phyloP scores from a whole-genome alignment of 23 tunicate species.

The Diplosoma virens region DNA sequence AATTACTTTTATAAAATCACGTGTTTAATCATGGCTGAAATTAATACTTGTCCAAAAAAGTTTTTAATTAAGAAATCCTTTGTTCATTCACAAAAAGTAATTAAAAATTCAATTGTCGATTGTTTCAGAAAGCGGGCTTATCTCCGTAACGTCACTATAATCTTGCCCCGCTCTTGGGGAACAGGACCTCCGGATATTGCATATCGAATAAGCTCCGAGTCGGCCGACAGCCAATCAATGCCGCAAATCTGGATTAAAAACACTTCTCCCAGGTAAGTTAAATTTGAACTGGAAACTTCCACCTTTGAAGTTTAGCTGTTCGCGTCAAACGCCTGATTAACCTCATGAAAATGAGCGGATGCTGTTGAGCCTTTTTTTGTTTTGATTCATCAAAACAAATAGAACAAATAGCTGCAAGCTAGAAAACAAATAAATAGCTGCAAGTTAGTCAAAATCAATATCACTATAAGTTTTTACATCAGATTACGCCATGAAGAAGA shows the following conservation, averaged over 20 bases:
- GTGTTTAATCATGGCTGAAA: no score
- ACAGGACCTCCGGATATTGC: slow-evolving; percentile 24
- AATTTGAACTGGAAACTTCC: no score
- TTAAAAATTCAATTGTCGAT: neutral
- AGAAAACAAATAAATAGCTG: no score
- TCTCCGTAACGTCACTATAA: slow-evolving; percentile 47
- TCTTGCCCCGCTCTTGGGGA: slow-evolving; percentile 69
- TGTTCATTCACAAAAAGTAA: neutral
- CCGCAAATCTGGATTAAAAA: slow-evolving; percentile 48
- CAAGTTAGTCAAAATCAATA: no score
- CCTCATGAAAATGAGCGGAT: neutral
- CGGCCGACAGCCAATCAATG: slow-evolving; percentile 9
- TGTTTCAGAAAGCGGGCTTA: slow-evolving; percentile 68
- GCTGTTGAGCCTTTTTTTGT: neutral
- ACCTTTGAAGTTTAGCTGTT: no score
- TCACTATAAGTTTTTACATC: no score
- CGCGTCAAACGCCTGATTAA: no score
- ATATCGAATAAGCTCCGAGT: neutral
- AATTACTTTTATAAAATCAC: no score
- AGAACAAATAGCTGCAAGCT: no score
- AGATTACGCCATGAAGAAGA: no score
- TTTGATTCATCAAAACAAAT: no score
- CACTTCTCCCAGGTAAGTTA: slow-evolving; percentile 53
- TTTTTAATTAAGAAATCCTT: neutral
- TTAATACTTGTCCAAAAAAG: no score